Percentiles rank a stretch among this genome's conserved stretches.
Evolutionary conservation across 2,888 invertebrate species (phyloP).

Genomic region (Tanypteryx hageni): DNA sequence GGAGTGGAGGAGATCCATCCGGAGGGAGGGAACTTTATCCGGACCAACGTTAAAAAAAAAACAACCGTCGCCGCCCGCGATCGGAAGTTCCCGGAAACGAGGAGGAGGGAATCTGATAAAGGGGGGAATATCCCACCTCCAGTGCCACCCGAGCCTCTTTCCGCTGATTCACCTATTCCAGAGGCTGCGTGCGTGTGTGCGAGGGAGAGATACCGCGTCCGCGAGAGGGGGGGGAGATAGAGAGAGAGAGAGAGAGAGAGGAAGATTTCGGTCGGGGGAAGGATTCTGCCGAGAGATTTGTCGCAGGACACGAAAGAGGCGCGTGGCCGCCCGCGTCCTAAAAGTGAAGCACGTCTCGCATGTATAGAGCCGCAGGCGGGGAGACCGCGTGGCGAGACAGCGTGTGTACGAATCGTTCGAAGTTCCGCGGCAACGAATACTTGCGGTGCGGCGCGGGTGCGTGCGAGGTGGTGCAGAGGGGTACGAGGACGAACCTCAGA

Average conservation of each 20-base stretch:
- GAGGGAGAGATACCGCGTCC: background rate
- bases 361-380: conserved; percentile 49
- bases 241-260: background rate
- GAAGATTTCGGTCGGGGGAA: background rate
- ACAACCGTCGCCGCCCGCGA: too few relatives aligned
- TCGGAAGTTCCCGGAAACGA: too few relatives aligned
- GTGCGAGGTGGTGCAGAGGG: background rate
- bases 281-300: background rate
- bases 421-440: background rate
- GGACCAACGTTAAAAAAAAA: too few relatives aligned
- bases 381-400: conserved; percentile 38
- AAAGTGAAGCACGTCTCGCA: conserved; percentile 53
- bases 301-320: background rate
- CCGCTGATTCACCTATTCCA: background rate
- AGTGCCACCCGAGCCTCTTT: background rate
- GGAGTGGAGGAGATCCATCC: too few relatives aligned
- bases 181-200: background rate
- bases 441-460: background rate
- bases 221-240: background rate
- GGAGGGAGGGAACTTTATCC: too few relatives aligned
- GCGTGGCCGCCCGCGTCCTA: conserved; percentile 27
- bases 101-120: background rate
- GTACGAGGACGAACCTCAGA: conserved; percentile 16
- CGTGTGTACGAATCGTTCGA: background rate
- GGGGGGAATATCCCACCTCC: background rate